Base-by-base conservation (phyloP, 2,797 vertebrate genomes). In the Spheniscus humboldti region DNA sequence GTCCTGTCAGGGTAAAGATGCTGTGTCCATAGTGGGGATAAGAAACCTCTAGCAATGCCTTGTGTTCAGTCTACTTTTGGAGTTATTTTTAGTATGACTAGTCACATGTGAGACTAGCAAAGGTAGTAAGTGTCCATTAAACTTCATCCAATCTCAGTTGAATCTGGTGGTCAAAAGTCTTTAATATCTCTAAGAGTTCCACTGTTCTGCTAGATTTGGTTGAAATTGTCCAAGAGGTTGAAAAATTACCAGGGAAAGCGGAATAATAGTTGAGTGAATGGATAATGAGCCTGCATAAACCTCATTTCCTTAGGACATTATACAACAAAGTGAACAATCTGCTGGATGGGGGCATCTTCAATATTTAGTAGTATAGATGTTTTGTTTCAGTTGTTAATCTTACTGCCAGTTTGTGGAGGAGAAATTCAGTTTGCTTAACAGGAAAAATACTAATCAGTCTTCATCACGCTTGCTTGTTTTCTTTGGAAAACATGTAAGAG, bases 301-400 rank as follows among this genome's bases (percentile, higher is more conserved):
- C 41, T 94, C 3, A 73, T 90, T 88, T 94, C 66, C 62, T 78
- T 78, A 84, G 79, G 76, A 76, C 25, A 30, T 91, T 37, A 14
- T 39, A 41, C 55, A 84, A 72, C 28, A 41, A 75, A 90, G 47
- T 55, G 50, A 79, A 57, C 55, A 81, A 19, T 75, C 69, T 88
- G 18, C 62, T 94, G 33, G 35, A 60, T 88, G 31, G 53, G 25
- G 45, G 52, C 43, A 74, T 81, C 73, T 66, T 84, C 89, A 88
- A 9, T 55, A 87, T 86, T 90, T 74, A 86, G 24, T 47, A 41
- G 25, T 52, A 24, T 30, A 81, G 30, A 59, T 77, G 62, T 75
- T 94, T 86, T 92, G n/a, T 90, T 93, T 78, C 62, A 41, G 23
- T 67, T 89, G 48, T 82, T 92, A 56, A 91, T 92, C 78, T 90